phyloP scores from a whole-genome alignment of 1,140 invertebrate species.

The Steinernema khuongi region DNA sequence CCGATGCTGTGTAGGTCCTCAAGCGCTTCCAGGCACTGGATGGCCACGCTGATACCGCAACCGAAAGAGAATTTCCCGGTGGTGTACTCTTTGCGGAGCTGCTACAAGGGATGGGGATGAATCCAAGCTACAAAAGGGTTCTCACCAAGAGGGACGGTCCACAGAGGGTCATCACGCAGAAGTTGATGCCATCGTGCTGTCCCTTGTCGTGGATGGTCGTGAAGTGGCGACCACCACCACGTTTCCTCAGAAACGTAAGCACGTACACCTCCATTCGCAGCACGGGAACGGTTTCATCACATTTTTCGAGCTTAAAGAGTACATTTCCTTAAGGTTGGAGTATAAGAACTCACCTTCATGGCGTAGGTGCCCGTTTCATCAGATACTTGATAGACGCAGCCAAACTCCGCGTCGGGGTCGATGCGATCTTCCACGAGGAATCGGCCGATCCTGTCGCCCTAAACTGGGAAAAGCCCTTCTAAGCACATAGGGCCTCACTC shows the following conservation, averaged over 20 bases:
- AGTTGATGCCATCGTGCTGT: conserved; percentile 24
- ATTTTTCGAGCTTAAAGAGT: conserved; percentile 21
- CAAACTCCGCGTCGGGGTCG: conserved; percentile 4
- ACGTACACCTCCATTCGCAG: conserved; percentile 29
- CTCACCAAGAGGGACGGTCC: background rate
- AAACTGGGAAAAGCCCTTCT: background rate
- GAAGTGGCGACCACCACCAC: background rate
- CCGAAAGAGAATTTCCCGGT: conserved; percentile 24
- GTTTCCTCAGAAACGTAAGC: conserved; percentile 18
- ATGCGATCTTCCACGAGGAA: background rate
- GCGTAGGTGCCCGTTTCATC: conserved; percentile 15
- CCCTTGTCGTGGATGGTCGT: conserved; percentile 18
- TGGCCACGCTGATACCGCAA: conserved; percentile 27
- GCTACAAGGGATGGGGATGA: background rate
- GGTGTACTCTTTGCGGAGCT: conserved; percentile 20
- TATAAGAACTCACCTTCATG: conserved; percentile 15
- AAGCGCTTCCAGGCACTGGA: conserved; percentile 29
- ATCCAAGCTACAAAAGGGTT: background rate
- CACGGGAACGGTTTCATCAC: conserved; percentile 16
- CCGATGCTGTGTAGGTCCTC: conserved; percentile 33
- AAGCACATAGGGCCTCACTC: background rate
- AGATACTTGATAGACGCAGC: background rate
- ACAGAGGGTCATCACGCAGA: conserved; percentile 26
- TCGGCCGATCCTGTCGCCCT: background rate
- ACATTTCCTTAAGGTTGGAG: background rate